Conservation (phyloP, 2,888 invertebrate genomes). For the Pollenia angustigena region DNA sequence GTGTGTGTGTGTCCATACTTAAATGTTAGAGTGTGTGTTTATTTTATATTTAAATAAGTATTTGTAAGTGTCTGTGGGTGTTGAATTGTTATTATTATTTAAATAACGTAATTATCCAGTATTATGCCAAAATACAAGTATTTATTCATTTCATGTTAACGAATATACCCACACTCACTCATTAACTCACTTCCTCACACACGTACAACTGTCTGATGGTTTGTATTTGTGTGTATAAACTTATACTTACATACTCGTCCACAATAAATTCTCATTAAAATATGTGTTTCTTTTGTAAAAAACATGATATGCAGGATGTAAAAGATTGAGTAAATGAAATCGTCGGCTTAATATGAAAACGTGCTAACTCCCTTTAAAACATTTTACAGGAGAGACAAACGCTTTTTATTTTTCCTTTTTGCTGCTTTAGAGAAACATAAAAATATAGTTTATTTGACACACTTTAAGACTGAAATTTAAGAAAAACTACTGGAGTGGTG, state of each 20-base stretch:
- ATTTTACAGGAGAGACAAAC: too few species aligned
- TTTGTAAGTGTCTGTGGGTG: conserved; percentile 61
- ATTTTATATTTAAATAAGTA: conserved; percentile 44
- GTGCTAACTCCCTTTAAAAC: too few species aligned
- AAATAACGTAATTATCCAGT: conserved; percentile 72
- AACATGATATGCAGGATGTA: neutral
- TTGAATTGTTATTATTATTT: conserved; percentile 69
- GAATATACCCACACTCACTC: neutral
- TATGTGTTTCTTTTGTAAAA: neutral
- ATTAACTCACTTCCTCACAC: neutral
- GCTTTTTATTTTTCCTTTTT: too few species aligned
- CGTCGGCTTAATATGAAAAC: too few species aligned
- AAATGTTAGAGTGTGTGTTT: neutral
- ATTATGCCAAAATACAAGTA: conserved; percentile 66
- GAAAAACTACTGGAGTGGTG: too few species aligned
- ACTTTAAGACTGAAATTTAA: too few species aligned
- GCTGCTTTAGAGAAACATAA: too few species aligned
- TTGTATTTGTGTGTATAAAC: neutral
- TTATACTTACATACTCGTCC: neutral
- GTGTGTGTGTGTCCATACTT: neutral
- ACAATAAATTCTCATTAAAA: conserved; percentile 32
- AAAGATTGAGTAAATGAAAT: too few species aligned
- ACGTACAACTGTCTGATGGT: neutral
- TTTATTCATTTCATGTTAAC: conserved; percentile 59
- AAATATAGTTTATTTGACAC: too few species aligned